Evolutionary conservation across 2,888 invertebrate genomes (phyloP).

Genomic region (Myopa tessellatipennis): DNA sequence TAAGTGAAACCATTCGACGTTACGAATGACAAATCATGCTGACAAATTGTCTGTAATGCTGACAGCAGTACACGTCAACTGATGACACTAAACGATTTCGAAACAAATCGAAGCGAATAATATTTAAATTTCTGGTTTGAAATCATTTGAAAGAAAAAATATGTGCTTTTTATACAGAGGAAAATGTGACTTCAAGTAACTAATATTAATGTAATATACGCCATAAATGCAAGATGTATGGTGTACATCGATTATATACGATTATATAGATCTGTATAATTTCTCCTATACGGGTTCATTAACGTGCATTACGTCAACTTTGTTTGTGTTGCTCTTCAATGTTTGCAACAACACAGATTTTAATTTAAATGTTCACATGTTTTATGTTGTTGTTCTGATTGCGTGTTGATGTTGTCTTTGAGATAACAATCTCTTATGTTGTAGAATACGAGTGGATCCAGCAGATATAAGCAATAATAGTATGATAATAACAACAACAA

Average conservation of each 20-base stretch:
- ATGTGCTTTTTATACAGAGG: not conserved
- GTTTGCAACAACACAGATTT: not conserved
- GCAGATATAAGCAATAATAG: no score
- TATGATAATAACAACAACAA: no score
- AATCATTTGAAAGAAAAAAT: not conserved
- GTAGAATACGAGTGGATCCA: no score
- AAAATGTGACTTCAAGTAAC: not conserved
- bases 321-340: not conserved
- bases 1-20: not conserved
- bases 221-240: no score
- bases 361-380: not conserved
- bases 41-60: conserved; percentile 10
- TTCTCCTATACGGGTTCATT: conserved; percentile 16
- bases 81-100: not conserved
- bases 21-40: conserved; percentile 11
- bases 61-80: not conserved
- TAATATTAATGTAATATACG: not conserved
- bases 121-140: no score
- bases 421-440: no score
- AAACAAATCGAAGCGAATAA: not conserved
- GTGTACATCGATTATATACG: no score
- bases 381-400: not conserved
- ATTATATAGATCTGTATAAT: not conserved
- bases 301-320: conserved; percentile 6
- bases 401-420: conserved; percentile 18